Base-by-base conservation (phyloP, 2,888 invertebrate species). In the Venustoraphidia nigricollis region DNA sequence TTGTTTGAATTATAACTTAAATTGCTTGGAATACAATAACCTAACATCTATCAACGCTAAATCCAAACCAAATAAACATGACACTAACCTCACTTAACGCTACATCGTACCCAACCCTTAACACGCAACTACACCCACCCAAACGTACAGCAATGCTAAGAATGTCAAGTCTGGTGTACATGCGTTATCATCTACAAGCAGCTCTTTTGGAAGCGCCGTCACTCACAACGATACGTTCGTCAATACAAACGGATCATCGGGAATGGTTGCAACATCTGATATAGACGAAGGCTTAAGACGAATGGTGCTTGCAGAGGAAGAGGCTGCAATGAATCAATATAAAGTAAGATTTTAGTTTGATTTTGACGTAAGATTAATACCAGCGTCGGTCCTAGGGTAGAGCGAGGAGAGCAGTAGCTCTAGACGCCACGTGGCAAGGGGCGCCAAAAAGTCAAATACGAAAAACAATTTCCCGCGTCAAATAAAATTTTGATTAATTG, bases 321-420 rank as follows among this genome's bases (percentile, higher is more conserved):
- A 95, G 66, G 92, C 92, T 34, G 89, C 89, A 48, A 84, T 97
- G 78, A 93, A 89, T 68, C 89, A 91, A 68, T 89, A 93, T 66
- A 95, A 94, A 83, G 95, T 91, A 66, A 59, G 49, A 46, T 36
- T 14, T 39, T 9, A 36, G 36, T 40, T 40, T 35, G 40, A n/a
- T n/a, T n/a, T n/a, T n/a, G n/a, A n/a, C n/a, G n/a, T n/a, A n/a
- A n/a, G n/a, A n/a, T n/a, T n/a, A n/a, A n/a, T n/a, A n/a, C n/a
- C n/a, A n/a, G n/a, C n/a, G n/a, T n/a, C n/a, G n/a, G n/a, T n/a
- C n/a, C n/a, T n/a, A n/a, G n/a, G n/a, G n/a, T n/a, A n/a, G n/a
- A n/a, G n/a, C n/a, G n/a, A n/a, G n/a, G n/a, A n/a, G n/a, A n/a
- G n/a, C n/a, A n/a, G n/a, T n/a, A n/a, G n/a, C n/a, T n/a, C n/a